Percentiles rank a stretch among this genome's conserved stretches.
Conservation (phyloP, 2,888 invertebrate genomes). For the Habroteleia sp. region DNA sequence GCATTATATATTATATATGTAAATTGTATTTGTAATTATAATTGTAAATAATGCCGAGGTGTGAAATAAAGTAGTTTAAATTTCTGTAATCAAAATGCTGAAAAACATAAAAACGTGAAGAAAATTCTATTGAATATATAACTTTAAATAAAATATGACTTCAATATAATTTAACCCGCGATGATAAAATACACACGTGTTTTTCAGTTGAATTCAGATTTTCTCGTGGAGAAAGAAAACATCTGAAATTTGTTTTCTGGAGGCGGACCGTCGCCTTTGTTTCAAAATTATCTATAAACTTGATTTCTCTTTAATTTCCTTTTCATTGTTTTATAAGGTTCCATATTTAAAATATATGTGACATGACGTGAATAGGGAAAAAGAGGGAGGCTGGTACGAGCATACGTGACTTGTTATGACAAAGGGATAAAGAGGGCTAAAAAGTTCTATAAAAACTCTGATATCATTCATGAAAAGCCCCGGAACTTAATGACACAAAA, state of each 20-base stretch:
- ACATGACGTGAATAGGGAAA: conserved; percentile 13
- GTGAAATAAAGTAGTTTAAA: no score
- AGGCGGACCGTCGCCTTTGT: conserved; percentile 20
- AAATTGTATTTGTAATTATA: no score
- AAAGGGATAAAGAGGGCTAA: conserved; percentile 32
- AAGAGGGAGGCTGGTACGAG: conserved; percentile 4
- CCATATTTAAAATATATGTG: conserved; percentile 45
- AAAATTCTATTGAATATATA: no score
- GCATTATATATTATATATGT: no score
- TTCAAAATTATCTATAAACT: conserved; percentile 44
- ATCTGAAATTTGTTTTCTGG: conserved; percentile 10
- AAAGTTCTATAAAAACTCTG: conserved; percentile 30
- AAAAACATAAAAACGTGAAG: no score
- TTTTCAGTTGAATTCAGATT: conserved; percentile 4
- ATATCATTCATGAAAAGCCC: conserved; percentile 46
- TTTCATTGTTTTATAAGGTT: conserved; percentile 58
- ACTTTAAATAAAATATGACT: no score
- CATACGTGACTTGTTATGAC: conserved; percentile 45
- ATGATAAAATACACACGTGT: no score
- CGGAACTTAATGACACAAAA: conserved; percentile 34
- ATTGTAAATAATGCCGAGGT: no score
- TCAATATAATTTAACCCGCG: no score
- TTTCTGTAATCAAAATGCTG: no score
- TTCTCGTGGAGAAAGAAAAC: background rate
- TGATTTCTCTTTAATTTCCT: conserved; percentile 46